These are phyloP conservation scores for Sebastes hubbsi DNA, from an alignment of 2,797 vertebrate genomes.

Conservation along the genomic window DNA sequence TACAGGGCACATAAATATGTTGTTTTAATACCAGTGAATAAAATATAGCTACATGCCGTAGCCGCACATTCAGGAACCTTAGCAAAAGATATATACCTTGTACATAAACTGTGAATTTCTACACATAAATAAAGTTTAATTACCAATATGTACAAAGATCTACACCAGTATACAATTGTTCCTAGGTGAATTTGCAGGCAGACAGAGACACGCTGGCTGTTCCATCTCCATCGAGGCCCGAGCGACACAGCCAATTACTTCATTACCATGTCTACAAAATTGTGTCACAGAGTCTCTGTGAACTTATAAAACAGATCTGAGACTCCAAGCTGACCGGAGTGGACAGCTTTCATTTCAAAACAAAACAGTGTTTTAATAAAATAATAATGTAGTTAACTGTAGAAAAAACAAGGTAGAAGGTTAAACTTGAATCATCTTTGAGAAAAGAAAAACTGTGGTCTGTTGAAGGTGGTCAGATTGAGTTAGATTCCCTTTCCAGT, in stretches of 20 bases:
- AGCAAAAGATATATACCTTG: not conserved
- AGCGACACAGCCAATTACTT: constrained; percentile 18
- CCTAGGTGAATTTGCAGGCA: not conserved
- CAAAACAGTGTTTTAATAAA: constrained; percentile 25
- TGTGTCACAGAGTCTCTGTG: not conserved
- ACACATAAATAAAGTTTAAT: not conserved
- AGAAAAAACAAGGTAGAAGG: constrained; percentile 22
- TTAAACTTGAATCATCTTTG: not conserved
- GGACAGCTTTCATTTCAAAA: constrained; percentile 33
- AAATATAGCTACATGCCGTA: not conserved
- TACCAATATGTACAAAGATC: not conserved
- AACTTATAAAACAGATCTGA: constrained; percentile 3
- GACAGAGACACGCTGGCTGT: not conserved
- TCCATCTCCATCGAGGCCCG: not conserved
- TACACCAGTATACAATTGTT: not conserved
- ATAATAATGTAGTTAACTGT: constrained; percentile 11
- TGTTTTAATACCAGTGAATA: constrained; percentile 27
- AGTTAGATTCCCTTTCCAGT: not conserved
- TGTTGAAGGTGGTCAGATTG: not conserved
- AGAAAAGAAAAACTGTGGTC: not conserved
- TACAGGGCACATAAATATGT: not conserved
- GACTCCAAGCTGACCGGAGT: not conserved
- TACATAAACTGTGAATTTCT: not conserved
- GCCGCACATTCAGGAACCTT: not conserved
- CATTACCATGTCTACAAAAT: not conserved